These are phyloP conservation scores for Gadopsis marmoratus DNA, from an alignment of 2,797 vertebrate species.

Conservation along the genomic window DNA sequence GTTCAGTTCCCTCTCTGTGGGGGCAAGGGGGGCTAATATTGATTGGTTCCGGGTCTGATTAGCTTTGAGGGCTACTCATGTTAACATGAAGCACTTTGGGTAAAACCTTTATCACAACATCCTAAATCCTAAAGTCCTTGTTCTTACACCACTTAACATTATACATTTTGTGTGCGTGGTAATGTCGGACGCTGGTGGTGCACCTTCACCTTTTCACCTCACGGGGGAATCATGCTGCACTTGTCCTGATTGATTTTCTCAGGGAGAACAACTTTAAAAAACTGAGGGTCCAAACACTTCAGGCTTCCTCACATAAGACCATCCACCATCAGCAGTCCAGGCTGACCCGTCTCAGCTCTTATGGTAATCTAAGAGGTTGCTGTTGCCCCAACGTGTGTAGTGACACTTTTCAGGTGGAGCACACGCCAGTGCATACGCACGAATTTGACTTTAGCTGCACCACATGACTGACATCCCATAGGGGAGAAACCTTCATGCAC, in stretches of 20 bases:
- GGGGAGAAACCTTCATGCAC: background rate
- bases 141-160: background rate
- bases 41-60: background rate
- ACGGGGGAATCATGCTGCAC: background rate
- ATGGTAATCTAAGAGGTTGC: background rate
- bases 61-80: background rate
- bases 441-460: background rate
- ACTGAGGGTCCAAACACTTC: background rate
- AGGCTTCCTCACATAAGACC: background rate
- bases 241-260: conserved; percentile 36
- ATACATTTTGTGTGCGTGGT: background rate
- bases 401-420: background rate
- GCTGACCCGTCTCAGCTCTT: background rate
- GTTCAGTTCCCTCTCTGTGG: conserved; percentile 7
- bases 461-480: background rate
- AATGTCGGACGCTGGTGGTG: no score
- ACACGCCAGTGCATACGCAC: background rate
- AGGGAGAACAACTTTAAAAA: conserved; percentile 2
- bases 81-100: background rate
- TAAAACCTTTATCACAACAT: background rate
- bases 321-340: background rate
- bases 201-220: conserved; percentile 45
- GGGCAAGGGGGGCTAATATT: background rate
- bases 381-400: no score
- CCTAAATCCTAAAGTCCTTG: background rate